These are phyloP conservation scores for Hypothenemus hampei DNA, from an alignment of 1,140 invertebrate genomes.

Conservation along the genomic window DNA sequence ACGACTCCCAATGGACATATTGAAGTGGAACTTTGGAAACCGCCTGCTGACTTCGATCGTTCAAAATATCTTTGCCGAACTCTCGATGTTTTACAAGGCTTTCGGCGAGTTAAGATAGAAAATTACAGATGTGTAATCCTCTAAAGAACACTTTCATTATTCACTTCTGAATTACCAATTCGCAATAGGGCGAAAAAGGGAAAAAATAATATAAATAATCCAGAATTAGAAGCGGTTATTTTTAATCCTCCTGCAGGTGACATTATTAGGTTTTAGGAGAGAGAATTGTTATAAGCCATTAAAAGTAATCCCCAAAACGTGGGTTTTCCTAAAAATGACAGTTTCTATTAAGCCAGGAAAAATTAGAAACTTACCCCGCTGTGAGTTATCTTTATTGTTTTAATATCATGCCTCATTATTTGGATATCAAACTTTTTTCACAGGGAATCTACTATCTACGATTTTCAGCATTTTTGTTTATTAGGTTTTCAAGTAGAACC, in stretches of 20 bases:
- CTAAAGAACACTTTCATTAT: too few relatives aligned
- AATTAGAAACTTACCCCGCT: slow-evolving; percentile 4
- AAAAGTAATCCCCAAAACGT: slow-evolving; percentile 3
- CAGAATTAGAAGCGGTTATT: not conserved
- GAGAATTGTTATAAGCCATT: not conserved
- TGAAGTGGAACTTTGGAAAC: slow-evolving; percentile 16
- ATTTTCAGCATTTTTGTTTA: not conserved
- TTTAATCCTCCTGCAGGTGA: not conserved
- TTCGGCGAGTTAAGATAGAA: not conserved
- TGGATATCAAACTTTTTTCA: not conserved
- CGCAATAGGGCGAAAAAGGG: too few relatives aligned
- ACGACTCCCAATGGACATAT: slow-evolving; percentile 24
- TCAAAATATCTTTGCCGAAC: slow-evolving; percentile 10
- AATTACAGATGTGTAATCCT: not conserved
- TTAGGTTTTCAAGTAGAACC: not conserved
- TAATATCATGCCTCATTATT: not conserved
- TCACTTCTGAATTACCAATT: not conserved
- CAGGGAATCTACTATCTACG: not conserved
- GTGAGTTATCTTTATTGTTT: slow-evolving; percentile 7
- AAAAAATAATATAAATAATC: not conserved
- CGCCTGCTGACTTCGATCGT: slow-evolving; percentile 9
- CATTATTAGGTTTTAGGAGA: not conserved
- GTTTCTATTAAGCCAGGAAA: slow-evolving; percentile 2
- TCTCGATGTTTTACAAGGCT: not conserved
- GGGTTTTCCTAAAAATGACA: not conserved